Conservation (phyloP, 2,888 invertebrate genomes). For the Morpho helenor region DNA sequence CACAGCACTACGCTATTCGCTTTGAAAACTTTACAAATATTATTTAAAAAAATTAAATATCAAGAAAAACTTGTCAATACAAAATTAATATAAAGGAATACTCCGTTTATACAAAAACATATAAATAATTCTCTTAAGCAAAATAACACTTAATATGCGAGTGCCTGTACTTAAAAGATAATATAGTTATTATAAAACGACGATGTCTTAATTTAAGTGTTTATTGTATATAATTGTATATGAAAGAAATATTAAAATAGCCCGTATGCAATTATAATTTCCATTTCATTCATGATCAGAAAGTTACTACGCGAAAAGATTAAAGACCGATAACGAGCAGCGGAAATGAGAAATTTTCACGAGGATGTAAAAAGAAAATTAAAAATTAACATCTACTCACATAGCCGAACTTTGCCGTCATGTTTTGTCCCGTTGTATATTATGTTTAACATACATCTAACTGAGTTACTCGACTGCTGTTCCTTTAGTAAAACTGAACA, state of each 20-base stretch:
- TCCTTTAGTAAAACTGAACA: slow-evolving; percentile 69
- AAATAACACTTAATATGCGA: slow-evolving; percentile 17
- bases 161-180: slow-evolving; percentile 24
- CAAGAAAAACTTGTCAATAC: neutral
- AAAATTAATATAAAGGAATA: slow-evolving; percentile 16
- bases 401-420: slow-evolving; percentile 81
- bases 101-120: slow-evolving; percentile 35
- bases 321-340: slow-evolving; percentile 24
- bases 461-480: slow-evolving; percentile 70
- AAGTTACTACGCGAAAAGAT: slow-evolving; percentile 22
- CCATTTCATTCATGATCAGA: slow-evolving; percentile 24
- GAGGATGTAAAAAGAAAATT: slow-evolving; percentile 22
- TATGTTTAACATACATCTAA: slow-evolving; percentile 77
- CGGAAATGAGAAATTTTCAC: slow-evolving; percentile 27
- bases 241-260: slow-evolving; percentile 5
- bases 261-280: slow-evolving; percentile 17
- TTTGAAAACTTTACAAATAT: no score
- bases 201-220: slow-evolving; percentile 27
- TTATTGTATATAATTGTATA: slow-evolving; percentile 17
- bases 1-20: no score
- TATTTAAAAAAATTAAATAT: neutral
- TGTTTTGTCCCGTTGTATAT: slow-evolving; percentile 79
- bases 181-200: slow-evolving; percentile 19
- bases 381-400: slow-evolving; percentile 49
- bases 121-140: slow-evolving; percentile 7